These are phyloP conservation scores for Chaetophractus vellerosus DNA, from an alignment of 2,797 vertebrate species.

Conservation along the genomic window DNA sequence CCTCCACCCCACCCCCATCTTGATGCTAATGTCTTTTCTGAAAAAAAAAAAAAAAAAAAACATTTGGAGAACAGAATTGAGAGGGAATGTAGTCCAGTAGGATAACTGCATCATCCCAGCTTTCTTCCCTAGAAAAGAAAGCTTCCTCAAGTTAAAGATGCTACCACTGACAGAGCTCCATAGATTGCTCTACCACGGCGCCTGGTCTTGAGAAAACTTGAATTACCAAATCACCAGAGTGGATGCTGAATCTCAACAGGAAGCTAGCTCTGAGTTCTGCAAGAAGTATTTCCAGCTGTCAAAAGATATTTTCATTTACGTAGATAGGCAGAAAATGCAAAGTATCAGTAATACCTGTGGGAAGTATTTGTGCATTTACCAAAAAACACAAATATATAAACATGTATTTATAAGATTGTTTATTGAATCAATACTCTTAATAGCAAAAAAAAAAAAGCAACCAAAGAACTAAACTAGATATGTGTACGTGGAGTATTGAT, in stretches of 20 bases:
- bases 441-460: neutral
- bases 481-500: neutral
- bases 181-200: neutral
- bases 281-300: neutral
- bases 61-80: constrained; percentile 35
- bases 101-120: constrained; percentile 20
- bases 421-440: constrained; percentile 34
- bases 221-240: neutral
- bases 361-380: neutral
- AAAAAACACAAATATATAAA: constrained; percentile 42
- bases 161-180: neutral
- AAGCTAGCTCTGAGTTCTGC: neutral
- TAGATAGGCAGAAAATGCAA: constrained; percentile 29
- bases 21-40: neutral
- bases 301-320: constrained; percentile 23
- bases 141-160: constrained; percentile 37
- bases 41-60: neutral
- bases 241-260: neutral
- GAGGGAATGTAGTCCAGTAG: constrained; percentile 6
- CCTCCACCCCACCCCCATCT: neutral
- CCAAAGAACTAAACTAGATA: neutral
- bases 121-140: constrained; percentile 66
- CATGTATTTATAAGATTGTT: neutral
- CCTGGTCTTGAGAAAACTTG: neutral
- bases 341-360: neutral